These are phyloP conservation scores for Drosophila murphyi DNA, from an alignment of 1,140 invertebrate genomes.

Conservation along the genomic window DNA sequence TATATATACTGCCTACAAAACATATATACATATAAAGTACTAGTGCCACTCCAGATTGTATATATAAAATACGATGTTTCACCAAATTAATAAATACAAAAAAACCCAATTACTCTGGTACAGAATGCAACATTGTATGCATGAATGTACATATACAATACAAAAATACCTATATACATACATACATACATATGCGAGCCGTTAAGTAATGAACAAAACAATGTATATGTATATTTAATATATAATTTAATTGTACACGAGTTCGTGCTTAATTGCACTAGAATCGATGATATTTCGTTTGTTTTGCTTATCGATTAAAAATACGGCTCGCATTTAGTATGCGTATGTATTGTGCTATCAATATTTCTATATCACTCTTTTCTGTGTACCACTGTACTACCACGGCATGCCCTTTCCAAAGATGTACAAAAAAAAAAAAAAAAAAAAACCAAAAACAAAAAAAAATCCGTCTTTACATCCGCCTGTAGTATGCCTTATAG, in stretches of 20 bases:
- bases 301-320: constrained; percentile 11
- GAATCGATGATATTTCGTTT: not conserved
- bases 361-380: constrained; percentile 18
- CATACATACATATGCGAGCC: constrained; percentile 13
- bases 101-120: constrained; percentile 33
- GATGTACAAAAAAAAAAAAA: not conserved
- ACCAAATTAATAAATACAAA: constrained; percentile 17
- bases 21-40: constrained; percentile 15
- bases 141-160: constrained; percentile 44
- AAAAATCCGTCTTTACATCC: constrained; percentile 31
- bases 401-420: constrained; percentile 45
- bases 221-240: not conserved
- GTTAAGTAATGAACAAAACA: not conserved
- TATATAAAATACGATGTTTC: constrained; percentile 30
- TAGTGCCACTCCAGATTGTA: constrained; percentile 44
- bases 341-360: constrained; percentile 22
- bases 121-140: constrained; percentile 50
- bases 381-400: constrained; percentile 16
- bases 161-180: constrained; percentile 2
- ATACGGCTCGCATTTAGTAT: constrained; percentile 9
- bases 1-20: constrained; percentile 21
- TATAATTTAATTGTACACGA: not conserved
- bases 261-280: not conserved
- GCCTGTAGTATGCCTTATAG: constrained; percentile 55
- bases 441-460: not conserved